These are phyloP conservation scores for Centropristis striata DNA, from an alignment of 2,113 vertebrate genomes.

Conservation along the genomic window DNA sequence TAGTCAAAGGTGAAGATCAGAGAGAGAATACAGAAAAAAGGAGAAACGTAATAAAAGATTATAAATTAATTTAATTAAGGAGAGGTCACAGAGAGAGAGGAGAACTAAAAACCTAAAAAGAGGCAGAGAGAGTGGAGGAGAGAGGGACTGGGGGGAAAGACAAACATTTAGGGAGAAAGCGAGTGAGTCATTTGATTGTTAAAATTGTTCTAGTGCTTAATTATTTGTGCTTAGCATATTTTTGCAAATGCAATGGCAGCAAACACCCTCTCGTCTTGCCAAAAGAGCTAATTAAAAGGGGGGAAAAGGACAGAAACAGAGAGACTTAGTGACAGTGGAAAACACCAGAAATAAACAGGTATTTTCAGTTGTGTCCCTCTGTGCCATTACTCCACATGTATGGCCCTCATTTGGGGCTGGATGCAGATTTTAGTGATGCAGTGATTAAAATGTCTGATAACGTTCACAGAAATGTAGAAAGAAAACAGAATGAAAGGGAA, in stretches of 20 bases:
- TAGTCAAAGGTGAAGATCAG: neutral
- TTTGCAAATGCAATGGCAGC: slow-evolving; percentile 13
- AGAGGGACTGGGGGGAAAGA: neutral
- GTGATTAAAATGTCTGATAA: neutral
- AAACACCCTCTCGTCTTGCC: neutral
- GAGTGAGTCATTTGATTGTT: neutral
- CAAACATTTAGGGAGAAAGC: neutral
- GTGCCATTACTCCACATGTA: no score
- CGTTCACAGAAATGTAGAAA: no score
- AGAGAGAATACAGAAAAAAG: neutral
- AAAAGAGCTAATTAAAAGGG: slow-evolving; percentile 21
- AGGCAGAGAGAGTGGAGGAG: neutral
- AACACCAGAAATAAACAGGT: neutral
- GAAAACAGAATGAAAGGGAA: neutral
- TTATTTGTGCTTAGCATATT: slow-evolving; percentile 24
- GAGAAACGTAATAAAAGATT: no score
- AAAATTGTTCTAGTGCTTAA: slow-evolving; percentile 8
- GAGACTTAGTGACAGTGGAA: neutral
- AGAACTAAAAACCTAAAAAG: neutral
- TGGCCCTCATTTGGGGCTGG: neutral
- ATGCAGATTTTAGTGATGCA: neutral
- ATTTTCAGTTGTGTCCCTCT: neutral
- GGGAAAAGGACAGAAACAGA: neutral
- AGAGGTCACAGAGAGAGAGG: neutral
- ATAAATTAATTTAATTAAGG: neutral